Evolutionary conservation across 2,113 vertebrate species (phyloP), one percentile per base, ranked within the genome.

Genomic region (Brienomyrus longianalis): DNA sequence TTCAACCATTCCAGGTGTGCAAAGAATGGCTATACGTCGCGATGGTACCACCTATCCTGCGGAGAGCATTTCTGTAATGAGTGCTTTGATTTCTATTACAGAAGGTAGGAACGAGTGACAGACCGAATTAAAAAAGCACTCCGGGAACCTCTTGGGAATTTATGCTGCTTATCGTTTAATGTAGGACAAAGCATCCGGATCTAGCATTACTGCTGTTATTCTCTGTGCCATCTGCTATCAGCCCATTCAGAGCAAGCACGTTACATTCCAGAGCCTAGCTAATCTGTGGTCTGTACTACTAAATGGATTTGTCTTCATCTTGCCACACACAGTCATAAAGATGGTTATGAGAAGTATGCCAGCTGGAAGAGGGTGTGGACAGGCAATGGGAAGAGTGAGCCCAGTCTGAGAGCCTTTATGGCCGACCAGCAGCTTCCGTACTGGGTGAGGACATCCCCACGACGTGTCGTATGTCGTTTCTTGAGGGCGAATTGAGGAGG

Each of bases 21-120:
- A 74, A 99, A 98, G 94, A 99, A 99, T 56, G 98, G 98, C 11
- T 99, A 99, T 90, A 99, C 98, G 0, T 99, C 98, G 0, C 96
- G 98, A 89, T 99, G 98, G 98, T 99, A 99, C 93, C 98, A 99
- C 85, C 96, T 99, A 35, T 99, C 98, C 80, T 99, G 98, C 86
- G 98, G 98, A 19, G 98, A 99, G 83, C 98, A 99, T 94, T 99
- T 99, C 93, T 99, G 98, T 94, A 99, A 99, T 45, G 98, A 99
- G 92, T 99, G 98, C 91, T 99, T 99, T 92, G 98, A 99, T 93
- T 97, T 99, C 94, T 99, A 98, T 92, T 99, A 99, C 92, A 96
- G 98, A 95, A 99, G 98, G 98, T 99, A 95, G 87, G 31, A 59
- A 5, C 1, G 2, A 62, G 21, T n/a, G 21, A n/a, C 56, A 2